phyloP scores from a whole-genome alignment of 2,113 vertebrate species.

The Sylvietta virens region DNA sequence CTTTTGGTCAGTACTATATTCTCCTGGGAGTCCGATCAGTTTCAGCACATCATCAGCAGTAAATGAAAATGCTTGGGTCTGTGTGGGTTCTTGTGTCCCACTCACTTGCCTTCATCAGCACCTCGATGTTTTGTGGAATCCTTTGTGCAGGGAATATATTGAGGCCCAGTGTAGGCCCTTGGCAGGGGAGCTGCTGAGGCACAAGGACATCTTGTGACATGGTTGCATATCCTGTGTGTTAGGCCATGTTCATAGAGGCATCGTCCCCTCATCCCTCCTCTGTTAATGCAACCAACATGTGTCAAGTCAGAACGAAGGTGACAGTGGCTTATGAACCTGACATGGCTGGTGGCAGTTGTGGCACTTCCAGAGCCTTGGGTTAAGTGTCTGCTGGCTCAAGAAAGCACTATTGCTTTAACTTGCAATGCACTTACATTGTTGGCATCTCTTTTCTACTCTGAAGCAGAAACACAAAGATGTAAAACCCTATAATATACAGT shows the following conservation, averaged over 20 bases:
- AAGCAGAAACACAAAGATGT: background rate
- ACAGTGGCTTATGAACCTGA: background rate
- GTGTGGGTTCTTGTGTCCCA: background rate
- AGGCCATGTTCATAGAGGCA: accelerated
- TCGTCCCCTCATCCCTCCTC: accelerated
- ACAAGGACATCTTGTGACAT: background rate
- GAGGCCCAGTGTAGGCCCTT: background rate
- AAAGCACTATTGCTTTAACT: background rate
- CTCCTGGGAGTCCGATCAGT: background rate
- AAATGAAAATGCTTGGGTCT: background rate
- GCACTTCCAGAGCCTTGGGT: background rate
- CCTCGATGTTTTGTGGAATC: background rate
- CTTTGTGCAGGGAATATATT: background rate
- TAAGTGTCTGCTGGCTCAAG: background rate
- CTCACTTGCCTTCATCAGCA: background rate
- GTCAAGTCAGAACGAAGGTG: background rate
- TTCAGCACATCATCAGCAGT: background rate
- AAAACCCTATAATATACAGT: background rate
- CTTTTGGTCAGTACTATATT: conserved; percentile 15
- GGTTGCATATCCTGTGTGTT: background rate
- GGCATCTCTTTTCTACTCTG: background rate
- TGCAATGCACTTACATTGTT: background rate
- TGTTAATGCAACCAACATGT: background rate
- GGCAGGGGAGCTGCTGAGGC: background rate
- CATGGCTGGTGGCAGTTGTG: background rate